Conservation (phyloP, 2,113 vertebrate species). For the Psilopsiagon aymara region DNA sequence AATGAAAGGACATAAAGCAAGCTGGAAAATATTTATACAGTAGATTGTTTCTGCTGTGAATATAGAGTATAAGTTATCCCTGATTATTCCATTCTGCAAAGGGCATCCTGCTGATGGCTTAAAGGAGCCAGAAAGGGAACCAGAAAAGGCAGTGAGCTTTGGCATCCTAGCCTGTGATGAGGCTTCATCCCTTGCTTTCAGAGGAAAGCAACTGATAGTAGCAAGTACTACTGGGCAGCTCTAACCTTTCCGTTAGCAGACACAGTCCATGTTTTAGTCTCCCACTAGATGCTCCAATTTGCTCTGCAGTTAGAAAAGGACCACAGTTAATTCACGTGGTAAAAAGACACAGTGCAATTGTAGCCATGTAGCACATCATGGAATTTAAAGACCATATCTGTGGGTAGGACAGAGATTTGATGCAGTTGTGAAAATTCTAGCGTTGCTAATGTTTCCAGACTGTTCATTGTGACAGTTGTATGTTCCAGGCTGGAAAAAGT, state of each 20-base stretch:
- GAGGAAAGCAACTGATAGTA: neutral
- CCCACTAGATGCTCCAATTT: accelerated
- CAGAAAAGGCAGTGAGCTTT: neutral
- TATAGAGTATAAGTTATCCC: neutral
- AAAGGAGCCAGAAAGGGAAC: neutral
- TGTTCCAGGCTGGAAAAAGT: neutral
- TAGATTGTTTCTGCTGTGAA: neutral
- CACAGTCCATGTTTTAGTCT: neutral
- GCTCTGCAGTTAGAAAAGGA: neutral
- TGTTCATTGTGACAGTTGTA: too few species aligned
- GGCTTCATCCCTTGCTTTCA: neutral
- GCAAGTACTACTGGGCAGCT: neutral
- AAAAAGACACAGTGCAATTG: accelerated
- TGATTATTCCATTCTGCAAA: neutral
- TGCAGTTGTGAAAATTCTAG: neutral
- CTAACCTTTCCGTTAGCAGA: neutral
- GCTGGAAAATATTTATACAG: neutral
- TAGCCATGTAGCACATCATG: neutral
- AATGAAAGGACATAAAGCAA: neutral
- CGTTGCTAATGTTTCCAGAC: neutral
- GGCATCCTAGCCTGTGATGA: neutral
- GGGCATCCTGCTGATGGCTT: neutral
- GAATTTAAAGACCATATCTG: neutral
- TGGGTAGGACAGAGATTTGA: neutral
- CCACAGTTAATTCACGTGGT: neutral